Percentiles rank a stretch among this genome's conserved stretches.
Conservation (phyloP, 2,113 vertebrate species). For the Cyprichromis sp. region DNA sequence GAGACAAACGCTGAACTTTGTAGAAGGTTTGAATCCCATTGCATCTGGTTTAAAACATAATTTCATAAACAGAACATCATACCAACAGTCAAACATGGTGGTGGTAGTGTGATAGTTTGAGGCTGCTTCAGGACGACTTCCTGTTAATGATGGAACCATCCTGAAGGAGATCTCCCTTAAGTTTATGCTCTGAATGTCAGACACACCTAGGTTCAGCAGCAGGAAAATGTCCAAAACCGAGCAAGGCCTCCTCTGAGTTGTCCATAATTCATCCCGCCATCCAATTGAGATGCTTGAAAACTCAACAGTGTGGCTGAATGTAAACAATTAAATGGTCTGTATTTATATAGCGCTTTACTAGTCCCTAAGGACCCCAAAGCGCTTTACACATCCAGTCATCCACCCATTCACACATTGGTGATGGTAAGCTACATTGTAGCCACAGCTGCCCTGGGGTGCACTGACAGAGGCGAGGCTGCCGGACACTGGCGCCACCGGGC, state of each 20-base stretch:
- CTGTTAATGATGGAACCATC: neutral
- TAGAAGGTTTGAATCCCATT: neutral
- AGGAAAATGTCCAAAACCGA: neutral
- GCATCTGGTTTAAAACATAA: neutral
- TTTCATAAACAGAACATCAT: neutral
- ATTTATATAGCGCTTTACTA: too few species aligned
- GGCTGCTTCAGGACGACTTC: neutral
- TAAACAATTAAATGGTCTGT: neutral
- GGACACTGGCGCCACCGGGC: too few species aligned
- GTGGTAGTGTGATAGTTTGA: neutral
- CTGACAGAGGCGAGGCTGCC: rapidly evolving
- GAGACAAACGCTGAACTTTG: neutral
- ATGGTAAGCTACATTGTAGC: too few species aligned
- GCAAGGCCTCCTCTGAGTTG: neutral
- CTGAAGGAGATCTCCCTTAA: neutral
- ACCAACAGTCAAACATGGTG: neutral
- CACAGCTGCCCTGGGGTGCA: too few species aligned
- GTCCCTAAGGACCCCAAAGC: too few species aligned
- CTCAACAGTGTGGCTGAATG: neutral
- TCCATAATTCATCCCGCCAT: neutral
- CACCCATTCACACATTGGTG: too few species aligned
- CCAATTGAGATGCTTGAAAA: neutral
- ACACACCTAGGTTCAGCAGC: neutral
- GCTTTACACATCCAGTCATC: too few species aligned
- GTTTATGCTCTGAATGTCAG: neutral